These are phyloP conservation scores for Sinella curviseta DNA, from an alignment of 1,140 invertebrate genomes.

Conservation along the genomic window DNA sequence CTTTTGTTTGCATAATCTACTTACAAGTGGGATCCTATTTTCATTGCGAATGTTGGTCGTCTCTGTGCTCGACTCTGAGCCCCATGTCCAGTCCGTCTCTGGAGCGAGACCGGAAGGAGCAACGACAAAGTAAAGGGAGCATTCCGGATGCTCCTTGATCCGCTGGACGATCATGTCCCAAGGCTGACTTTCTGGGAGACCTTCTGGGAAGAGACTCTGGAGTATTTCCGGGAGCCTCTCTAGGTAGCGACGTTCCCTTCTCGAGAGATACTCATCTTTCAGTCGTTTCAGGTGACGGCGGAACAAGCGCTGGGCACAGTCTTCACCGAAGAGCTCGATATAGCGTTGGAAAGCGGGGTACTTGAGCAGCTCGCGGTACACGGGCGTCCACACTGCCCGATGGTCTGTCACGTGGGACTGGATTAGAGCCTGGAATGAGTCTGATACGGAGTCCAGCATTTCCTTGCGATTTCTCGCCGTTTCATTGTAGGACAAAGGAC, in stretches of 20 bases:
- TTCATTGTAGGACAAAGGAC: constrained; percentile 81
- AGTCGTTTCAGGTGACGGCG: constrained; percentile 78
- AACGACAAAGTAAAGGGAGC: constrained; percentile 60
- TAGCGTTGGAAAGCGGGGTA: constrained; percentile 59
- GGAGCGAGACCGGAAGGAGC: constrained; percentile 54
- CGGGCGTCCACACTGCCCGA: constrained; percentile 70
- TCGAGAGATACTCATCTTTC: constrained; percentile 79
- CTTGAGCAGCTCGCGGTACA: constrained; percentile 47
- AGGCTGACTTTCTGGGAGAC: constrained; percentile 42
- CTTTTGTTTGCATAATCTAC: too few relatives aligned
- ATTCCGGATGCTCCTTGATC: constrained; percentile 59
- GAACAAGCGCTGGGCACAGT: constrained; percentile 78
- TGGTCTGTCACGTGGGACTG: constrained; percentile 76
- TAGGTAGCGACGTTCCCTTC: constrained; percentile 78
- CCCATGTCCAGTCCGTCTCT: constrained; percentile 49
- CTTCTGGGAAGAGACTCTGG: constrained; percentile 77
- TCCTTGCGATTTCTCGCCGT: constrained; percentile 83
- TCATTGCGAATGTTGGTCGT: constrained; percentile 46
- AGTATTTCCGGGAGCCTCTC: constrained; percentile 77
- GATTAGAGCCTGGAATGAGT: constrained; percentile 81
- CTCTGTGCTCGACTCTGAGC: constrained; percentile 46
- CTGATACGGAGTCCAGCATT: constrained; percentile 81
- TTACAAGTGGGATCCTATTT: constrained; percentile 44
- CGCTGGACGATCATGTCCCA: constrained; percentile 58
- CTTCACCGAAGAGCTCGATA: constrained; percentile 85